Evolutionary conservation across 2,113 vertebrate genomes (phyloP).

Genomic region (Gorsachius goisagi): DNA sequence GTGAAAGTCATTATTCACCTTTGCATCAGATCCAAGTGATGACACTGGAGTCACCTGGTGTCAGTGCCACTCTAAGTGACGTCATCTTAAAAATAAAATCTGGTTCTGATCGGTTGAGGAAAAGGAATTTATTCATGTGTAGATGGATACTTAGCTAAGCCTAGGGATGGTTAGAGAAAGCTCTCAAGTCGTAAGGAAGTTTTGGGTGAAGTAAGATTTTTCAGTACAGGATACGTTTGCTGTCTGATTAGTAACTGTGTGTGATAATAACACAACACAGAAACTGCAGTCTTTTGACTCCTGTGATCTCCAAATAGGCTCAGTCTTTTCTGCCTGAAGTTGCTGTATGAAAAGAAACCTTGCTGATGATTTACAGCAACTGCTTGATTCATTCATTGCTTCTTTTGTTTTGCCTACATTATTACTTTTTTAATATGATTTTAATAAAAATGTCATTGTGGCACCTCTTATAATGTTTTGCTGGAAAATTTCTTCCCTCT

Average conservation of each 20-base stretch:
- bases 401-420: background rate
- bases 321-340: background rate
- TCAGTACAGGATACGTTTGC: background rate
- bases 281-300: background rate
- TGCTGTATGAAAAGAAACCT: background rate
- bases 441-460: background rate
- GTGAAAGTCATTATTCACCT: background rate
- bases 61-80: background rate
- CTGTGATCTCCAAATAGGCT: background rate
- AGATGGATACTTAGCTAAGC: background rate
- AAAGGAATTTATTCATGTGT: background rate
- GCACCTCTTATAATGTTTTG: background rate
- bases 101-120: accelerated
- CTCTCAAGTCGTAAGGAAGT: background rate
- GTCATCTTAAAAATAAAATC: background rate
- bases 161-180: background rate
- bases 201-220: background rate
- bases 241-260: background rate
- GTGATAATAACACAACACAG: background rate
- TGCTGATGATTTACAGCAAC: background rate
- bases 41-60: background rate
- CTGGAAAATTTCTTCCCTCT: background rate
- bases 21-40: background rate
- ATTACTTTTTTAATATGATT: background rate
- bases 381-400: background rate